phyloP scores from a whole-genome alignment of 2,797 vertebrate genomes.

The Cossypha dichroa region DNA sequence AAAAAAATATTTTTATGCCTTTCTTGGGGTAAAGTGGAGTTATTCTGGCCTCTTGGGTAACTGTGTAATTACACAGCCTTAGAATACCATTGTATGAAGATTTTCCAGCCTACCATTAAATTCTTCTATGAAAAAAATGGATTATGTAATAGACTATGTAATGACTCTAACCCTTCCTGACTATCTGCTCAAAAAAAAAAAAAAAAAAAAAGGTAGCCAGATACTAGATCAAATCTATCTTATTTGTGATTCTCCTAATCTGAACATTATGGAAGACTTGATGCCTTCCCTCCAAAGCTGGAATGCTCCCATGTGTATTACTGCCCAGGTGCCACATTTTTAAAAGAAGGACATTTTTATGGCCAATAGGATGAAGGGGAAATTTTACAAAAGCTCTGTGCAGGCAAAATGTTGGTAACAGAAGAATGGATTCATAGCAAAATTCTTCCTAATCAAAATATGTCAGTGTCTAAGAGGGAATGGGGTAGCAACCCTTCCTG shows the following conservation, averaged over 20 bases:
- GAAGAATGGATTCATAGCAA: not conserved
- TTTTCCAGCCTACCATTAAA: conserved; percentile 22
- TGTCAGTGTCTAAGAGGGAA: not conserved
- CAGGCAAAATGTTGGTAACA: not conserved
- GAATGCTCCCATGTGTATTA: not conserved
- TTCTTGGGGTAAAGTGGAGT: not conserved
- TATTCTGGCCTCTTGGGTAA: not conserved
- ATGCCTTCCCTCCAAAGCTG: not conserved
- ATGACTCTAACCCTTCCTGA: not conserved
- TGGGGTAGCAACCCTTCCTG: not conserved
- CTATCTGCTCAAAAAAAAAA: not conserved
- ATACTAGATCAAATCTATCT: not conserved
- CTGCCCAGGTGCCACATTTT: not conserved
- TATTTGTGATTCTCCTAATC: not conserved
- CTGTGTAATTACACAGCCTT: not conserved
- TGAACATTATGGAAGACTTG: not conserved
- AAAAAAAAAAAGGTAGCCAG: not conserved
- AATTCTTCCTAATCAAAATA: not conserved
- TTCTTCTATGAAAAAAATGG: not conserved
- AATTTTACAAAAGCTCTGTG: not conserved
- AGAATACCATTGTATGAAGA: not conserved
- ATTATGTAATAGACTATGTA: conserved; percentile 7
- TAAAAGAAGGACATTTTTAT: not conserved
- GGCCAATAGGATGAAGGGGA: not conserved
- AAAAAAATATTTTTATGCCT: not conserved